Evolutionary conservation across 1,140 invertebrate genomes (phyloP), one percentile per base, ranked within the genome.

Genomic region (Eulimnadia texana): DNA sequence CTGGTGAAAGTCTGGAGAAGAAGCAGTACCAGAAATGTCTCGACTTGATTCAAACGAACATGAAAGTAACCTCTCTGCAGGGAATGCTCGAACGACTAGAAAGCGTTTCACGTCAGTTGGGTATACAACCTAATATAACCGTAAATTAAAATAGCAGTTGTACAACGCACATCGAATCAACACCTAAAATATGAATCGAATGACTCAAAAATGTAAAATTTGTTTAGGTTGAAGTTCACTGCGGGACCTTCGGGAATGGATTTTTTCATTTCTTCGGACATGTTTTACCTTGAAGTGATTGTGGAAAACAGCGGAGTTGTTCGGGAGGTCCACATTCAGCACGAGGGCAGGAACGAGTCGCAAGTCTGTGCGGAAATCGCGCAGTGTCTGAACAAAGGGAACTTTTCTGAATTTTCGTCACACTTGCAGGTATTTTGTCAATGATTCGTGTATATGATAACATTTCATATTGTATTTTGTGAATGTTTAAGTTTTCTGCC

Each of bases 241-340:
- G 77, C 82, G 59, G 82, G 83, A 59, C 79, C 77, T 68, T 79
- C 80, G 65, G 85, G 81, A 50, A 82, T 83, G 42, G 86, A 88
- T 70, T 79, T 89, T 63, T 93, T 93, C 68, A 93, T 96, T 72
- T 93, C 88, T 24, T 93, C 90, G 0, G 92, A 95, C 71, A 96
- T 96, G 91, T 97, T 96, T 73, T 94, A 92, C 72, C 79, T 97
- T 64, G 91, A 96, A 78, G 86, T 97, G 63, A 70, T 89, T 33
- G 75, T 96, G 28, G 88, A 93, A 68, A 75, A 81, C 0, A 83
- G 78, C 61, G 92, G 90, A 50, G 79, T 80, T 51, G 84, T 96
- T 0, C 85, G 86, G 71, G 92, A 96, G 80, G 91, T 95, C 1
- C 94, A 93, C 76, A 87, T 94, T 67, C 86, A 90, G 74, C 89